Base-by-base conservation (phyloP, 2,113 vertebrate species). In the Aptenodytes forsteri region DNA sequence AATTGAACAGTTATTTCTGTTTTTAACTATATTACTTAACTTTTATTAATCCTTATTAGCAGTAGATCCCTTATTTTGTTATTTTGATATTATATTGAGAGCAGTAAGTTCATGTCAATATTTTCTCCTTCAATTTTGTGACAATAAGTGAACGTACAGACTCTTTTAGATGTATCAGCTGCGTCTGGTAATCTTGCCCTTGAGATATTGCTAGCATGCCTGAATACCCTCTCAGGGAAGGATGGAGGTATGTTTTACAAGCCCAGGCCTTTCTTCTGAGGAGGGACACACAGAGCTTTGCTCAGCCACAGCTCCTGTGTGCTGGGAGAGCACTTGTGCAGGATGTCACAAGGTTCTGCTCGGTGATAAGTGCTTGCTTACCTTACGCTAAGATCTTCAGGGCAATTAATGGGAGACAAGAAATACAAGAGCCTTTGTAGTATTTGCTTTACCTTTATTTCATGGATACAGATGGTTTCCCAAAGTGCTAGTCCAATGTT, bases 11-110 rank as follows among this genome's bases (percentile, higher is more conserved):
- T 27, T 91, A 93, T 95, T 95, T 84, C 94, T 95, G 64, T 13
- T 97, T 97, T 96, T 96, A 96, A 94, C 76, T 91, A 56, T 50
- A 89, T 85, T 95, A 83, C 69, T 95, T 95, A 96, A 80, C 64
- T 84, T 87, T 71, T 76, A 40, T 96, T 92, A 91, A 94, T 88
- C 27, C 55, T 61, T 71, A 79, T 94, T 94, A 93, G 36, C n/a
- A 64, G 69, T 47, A 85, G 29, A 64, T 78, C 61, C 62, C 16
- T 69, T 86, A n/a, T 64, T 95, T 92, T 84, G 10, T 64, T 87
- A 82, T 92, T 66, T 89, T 55, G 58, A 13, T 91, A 72, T 82
- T 72, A 27, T 46, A 47, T 55, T 65, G 32, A 83, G 34, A 86
- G 58, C 8, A 71, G 54, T 47, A 36, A 75, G 19, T 89, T 94